Percentiles rank a stretch among this genome's conserved stretches.
phyloP scores from a whole-genome alignment of 2,113 vertebrate species.

The Alethe diademata region DNA sequence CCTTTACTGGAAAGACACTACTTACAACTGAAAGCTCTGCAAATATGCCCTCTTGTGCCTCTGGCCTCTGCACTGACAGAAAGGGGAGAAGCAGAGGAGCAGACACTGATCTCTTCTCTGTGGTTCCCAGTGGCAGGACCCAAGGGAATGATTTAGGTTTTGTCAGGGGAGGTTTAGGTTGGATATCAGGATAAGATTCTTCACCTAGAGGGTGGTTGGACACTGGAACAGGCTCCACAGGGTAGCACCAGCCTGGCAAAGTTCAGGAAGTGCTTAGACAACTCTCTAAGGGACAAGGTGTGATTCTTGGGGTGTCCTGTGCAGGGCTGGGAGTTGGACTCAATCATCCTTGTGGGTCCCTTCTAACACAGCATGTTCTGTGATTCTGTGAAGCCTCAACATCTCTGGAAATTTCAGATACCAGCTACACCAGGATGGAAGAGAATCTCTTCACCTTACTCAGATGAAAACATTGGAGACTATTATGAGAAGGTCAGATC shows the following conservation, averaged over 20 bases:
- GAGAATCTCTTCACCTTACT: background rate
- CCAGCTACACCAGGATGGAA: background rate
- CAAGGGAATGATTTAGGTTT: fast-evolving
- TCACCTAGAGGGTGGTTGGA: background rate
- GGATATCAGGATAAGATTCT: background rate
- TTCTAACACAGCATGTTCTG: background rate
- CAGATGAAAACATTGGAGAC: background rate
- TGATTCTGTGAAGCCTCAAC: background rate
- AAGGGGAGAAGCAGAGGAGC: background rate
- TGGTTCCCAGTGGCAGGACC: background rate
- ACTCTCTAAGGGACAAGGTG: no score
- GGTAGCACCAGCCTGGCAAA: background rate
- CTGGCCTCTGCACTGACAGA: background rate
- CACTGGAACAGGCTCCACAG: background rate
- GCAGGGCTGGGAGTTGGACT: background rate
- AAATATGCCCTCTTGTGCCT: background rate
- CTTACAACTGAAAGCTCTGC: background rate
- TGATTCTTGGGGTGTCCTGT: background rate
- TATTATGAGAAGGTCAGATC: background rate
- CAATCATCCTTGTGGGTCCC: fast-evolving
- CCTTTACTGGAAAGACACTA: background rate
- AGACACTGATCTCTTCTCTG: background rate
- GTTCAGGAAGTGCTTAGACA: background rate
- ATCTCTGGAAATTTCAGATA: background rate
- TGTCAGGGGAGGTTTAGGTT: background rate